Conservation (phyloP, 2,888 invertebrate genomes). For the Brachypterus glaber region DNA sequence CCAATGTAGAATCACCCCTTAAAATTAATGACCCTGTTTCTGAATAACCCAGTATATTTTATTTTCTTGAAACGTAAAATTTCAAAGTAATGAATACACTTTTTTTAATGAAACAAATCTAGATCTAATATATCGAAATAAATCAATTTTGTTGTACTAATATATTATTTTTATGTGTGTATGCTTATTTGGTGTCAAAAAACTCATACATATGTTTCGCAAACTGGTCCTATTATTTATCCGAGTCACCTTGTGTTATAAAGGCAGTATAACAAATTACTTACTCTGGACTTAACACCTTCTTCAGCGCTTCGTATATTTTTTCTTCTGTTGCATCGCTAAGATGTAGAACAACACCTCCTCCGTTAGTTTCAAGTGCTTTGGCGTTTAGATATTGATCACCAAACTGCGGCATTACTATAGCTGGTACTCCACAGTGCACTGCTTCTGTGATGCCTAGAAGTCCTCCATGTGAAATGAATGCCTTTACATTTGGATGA, state of each 20-base stretch:
- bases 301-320: slow-evolving; percentile 47
- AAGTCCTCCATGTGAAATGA: slow-evolving; percentile 59
- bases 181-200: neutral
- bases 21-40: no score
- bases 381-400: slow-evolving; percentile 60
- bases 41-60: no score
- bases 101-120: no score
- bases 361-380: slow-evolving; percentile 49
- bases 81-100: no score
- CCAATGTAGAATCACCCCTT: no score
- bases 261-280: slow-evolving; percentile 25
- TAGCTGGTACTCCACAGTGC: slow-evolving; percentile 55
- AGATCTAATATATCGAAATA: no score
- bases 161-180: no score
- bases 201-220: slow-evolving; percentile 2
- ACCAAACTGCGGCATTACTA: slow-evolving; percentile 61
- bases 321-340: slow-evolving; percentile 48
- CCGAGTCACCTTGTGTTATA: neutral
- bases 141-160: no score
- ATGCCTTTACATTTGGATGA: slow-evolving; percentile 57
- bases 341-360: slow-evolving; percentile 50
- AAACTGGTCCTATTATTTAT: neutral
- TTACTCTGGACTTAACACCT: slow-evolving; percentile 50
- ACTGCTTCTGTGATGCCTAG: slow-evolving; percentile 58
- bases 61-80: no score